A percentile compares a stretch with the other conserved stretches of the same genome.
Conservation (phyloP, 2,888 invertebrate species). For the Meloe dianella region DNA sequence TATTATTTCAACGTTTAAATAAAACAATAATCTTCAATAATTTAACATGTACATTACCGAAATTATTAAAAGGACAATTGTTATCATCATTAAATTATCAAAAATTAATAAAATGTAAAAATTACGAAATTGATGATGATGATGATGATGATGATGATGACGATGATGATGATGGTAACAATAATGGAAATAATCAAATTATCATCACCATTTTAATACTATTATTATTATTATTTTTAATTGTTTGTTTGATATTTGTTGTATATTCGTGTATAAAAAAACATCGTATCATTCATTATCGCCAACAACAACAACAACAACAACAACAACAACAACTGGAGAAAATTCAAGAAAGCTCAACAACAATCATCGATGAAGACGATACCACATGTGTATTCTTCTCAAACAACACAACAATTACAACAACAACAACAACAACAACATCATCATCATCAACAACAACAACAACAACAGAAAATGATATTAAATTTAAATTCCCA, state of each 20-base stretch:
- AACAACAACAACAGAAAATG: slow-evolving; percentile 57
- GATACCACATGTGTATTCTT: neutral
- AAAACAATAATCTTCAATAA: slow-evolving; percentile 64
- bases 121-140: slow-evolving; percentile 30
- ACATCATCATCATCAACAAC: no score
- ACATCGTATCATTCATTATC: neutral
- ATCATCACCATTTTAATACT: slow-evolving; percentile 62
- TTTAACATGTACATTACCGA: slow-evolving; percentile 67
- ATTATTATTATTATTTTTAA: slow-evolving; percentile 60
- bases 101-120: slow-evolving; percentile 60
- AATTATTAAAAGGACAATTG: slow-evolving; percentile 61
- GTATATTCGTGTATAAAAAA: slow-evolving; percentile 67
- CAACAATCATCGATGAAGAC: slow-evolving; percentile 52
- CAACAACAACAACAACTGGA: slow-evolving; percentile 60
- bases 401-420: neutral
- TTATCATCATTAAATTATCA: slow-evolving; percentile 55
- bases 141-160: slow-evolving; percentile 61
- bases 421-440: slow-evolving; percentile 60
- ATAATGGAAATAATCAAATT: slow-evolving; percentile 58
- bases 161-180: slow-evolving; percentile 22
- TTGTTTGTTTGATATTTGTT: slow-evolving; percentile 59
- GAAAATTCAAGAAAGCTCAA: slow-evolving; percentile 54
- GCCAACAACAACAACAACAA: neutral
- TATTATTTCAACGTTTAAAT: slow-evolving; percentile 63
- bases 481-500: slow-evolving; percentile 67